phyloP scores from a whole-genome alignment of 2,797 vertebrate genomes.

The Ficedula albicollis region DNA sequence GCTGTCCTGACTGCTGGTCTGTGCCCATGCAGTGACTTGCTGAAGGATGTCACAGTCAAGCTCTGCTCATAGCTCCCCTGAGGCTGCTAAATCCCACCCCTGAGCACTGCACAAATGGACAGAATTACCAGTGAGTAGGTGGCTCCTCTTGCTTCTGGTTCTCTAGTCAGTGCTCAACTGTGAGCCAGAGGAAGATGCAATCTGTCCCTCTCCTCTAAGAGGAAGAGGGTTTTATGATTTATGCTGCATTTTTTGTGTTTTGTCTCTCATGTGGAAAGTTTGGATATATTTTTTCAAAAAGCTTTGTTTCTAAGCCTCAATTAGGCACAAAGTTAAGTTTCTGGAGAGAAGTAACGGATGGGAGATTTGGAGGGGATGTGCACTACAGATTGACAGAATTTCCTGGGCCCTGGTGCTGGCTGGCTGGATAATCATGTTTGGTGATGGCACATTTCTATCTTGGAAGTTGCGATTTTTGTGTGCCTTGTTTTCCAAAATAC shows the following conservation, averaged over 20 bases:
- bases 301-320: not conserved
- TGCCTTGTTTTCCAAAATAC: not conserved
- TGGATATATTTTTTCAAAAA: not conserved
- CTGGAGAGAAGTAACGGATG: not conserved
- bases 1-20: not conserved
- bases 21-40: not conserved
- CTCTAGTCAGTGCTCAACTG: not conserved
- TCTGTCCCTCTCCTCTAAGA: not conserved
- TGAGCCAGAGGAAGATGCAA: not conserved
- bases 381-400: not conserved
- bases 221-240: not conserved
- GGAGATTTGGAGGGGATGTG: not conserved
- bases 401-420: not conserved
- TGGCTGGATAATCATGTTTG: not conserved
- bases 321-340: not conserved
- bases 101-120: not conserved
- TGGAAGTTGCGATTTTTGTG: not conserved
- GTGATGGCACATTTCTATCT: not conserved
- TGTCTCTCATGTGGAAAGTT: not conserved
- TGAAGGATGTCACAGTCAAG: not conserved
- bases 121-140: not conserved
- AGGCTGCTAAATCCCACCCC: not conserved
- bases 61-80: not conserved
- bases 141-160: not conserved
- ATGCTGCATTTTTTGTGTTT: not conserved